These are phyloP conservation scores for Melieria crassipennis DNA, from an alignment of 2,888 invertebrate species.

Conservation along the genomic window DNA sequence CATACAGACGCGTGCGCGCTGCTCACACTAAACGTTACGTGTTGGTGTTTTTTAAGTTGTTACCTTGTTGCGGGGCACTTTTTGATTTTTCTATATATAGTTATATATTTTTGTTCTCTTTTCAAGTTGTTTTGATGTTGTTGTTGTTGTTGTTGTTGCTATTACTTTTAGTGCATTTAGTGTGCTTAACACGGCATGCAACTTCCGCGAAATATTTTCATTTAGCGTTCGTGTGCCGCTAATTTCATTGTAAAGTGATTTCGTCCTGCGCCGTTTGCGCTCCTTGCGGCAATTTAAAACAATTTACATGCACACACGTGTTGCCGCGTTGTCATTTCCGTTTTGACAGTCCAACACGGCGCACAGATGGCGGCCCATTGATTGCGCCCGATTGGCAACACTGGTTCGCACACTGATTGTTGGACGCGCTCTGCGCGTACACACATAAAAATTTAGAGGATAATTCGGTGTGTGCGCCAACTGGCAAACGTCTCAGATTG, in stretches of 20 bases:
- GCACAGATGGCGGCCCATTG: not conserved
- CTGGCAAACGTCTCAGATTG: too few relatives aligned
- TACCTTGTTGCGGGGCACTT: not conserved
- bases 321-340: not conserved
- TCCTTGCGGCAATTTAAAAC: constrained; percentile 29
- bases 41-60: not conserved
- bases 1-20: not conserved
- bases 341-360: not conserved
- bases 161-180: too few relatives aligned
- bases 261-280: not conserved
- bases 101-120: not conserved
- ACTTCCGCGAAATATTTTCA: constrained; percentile 38
- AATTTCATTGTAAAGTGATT: not conserved
- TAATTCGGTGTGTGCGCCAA: not conserved
- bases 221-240: not conserved
- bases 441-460: not conserved
- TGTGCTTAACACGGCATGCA: constrained; percentile 34
- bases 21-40: constrained; percentile 7
- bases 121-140: not conserved
- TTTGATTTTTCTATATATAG: constrained; percentile 18
- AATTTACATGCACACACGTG: constrained; percentile 29
- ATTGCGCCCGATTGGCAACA: not conserved
- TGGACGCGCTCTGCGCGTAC: not conserved
- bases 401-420: not conserved
- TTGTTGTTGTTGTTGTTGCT: not conserved